Base-by-base conservation (phyloP, 2,888 invertebrate species). In the Drosophila nr. perissopoda region DNA sequence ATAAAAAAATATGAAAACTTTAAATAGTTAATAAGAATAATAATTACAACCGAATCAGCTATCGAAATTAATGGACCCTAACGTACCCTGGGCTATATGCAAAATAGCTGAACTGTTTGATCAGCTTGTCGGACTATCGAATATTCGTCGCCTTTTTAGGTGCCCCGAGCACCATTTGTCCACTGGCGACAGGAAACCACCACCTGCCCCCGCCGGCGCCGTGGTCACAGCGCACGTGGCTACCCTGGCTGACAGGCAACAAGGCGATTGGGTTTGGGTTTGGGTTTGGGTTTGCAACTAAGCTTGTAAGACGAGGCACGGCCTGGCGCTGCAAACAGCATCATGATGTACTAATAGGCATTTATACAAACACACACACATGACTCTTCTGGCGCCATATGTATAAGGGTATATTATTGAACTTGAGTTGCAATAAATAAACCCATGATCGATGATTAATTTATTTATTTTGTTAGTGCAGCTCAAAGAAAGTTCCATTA, bases 111-210 rank as follows among this genome's bases (percentile, higher is more conserved):
- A 74, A 74, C 74, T 61, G 70, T 80, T 83, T 85, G 83, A 83
- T 83, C 83, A 68, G 85, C 77, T 66, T 88, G 80, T 82, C 72
- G 61, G 65, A 80, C 85, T 88, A 83, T 83, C 86, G 88, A 88
- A 83, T 88, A 77, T 77, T 83, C 82, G 82, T 87, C 83, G 83
- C 83, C 84, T 82, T 70, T 76, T 71, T 71, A 68, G 68, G 65
- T 49, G 52, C 52, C 46, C 58, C 36, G 54, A 60, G 51, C 52
- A 56, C 51, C 62, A 54, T 71, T 71, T 60, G 63, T 59, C 71
- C 54, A 70, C 49, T 79, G 77, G 80, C 79, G 74, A 82, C 87
- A 87, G 84, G 79, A 83, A 86, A 60, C 79, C 40, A 68, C 25
- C 40, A 21, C 18, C 49, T 7, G 29, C 52, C 10, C 21, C 46